A percentile compares a stretch with the other conserved stretches of the same genome.
Evolutionary conservation across 2,888 invertebrate species (phyloP).

Genomic region (Callyntrura sp.): DNA sequence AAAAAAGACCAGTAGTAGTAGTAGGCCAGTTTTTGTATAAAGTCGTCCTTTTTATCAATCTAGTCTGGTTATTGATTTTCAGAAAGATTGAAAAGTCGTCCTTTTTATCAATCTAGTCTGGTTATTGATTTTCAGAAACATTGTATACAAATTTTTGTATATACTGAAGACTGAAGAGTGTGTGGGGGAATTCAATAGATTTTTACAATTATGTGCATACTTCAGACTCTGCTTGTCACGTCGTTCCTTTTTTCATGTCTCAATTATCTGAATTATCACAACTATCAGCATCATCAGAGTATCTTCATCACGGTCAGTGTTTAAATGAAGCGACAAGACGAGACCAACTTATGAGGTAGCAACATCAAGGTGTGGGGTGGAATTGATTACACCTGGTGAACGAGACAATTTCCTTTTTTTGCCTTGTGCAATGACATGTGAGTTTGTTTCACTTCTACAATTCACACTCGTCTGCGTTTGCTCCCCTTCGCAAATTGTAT

Average conservation of each 20-base stretch:
- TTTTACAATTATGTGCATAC: background rate
- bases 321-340: conserved; percentile 26
- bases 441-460: background rate
- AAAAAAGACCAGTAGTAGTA: background rate
- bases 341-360: conserved; percentile 43
- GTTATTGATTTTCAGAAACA: conserved; percentile 46
- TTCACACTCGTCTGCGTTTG: background rate
- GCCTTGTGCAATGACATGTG: background rate
- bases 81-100: conserved; percentile 48
- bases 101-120: conserved; percentile 54
- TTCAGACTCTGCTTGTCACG: background rate
- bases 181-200: conserved; percentile 26
- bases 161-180: no score
- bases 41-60: conserved; percentile 51
- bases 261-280: conserved; percentile 36
- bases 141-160: conserved; percentile 39
- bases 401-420: conserved; percentile 48
- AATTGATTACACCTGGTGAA: conserved; percentile 1
- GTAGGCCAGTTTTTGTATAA: conserved; percentile 49
- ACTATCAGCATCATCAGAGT: background rate
- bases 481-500: conserved; percentile 15
- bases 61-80: conserved; percentile 50
- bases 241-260: conserved; percentile 48
- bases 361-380: conserved; percentile 42
- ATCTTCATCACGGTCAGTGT: conserved; percentile 1